Evolutionary conservation across 2,888 invertebrate species (phyloP).

Genomic region (Andrena bicolor): DNA sequence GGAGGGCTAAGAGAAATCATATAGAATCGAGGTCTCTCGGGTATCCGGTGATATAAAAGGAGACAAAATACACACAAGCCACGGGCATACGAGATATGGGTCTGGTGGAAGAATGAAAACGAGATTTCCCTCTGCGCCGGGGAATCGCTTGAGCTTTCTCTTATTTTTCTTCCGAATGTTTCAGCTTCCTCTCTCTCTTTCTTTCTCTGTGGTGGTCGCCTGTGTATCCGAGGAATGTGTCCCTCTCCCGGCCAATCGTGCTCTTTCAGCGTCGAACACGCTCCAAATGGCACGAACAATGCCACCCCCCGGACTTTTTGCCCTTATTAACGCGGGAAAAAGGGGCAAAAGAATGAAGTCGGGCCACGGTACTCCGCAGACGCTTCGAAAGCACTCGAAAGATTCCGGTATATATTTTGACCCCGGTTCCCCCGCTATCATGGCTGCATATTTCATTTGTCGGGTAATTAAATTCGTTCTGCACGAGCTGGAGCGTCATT

Average conservation of each 20-base stretch:
- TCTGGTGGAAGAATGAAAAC: slow-evolving; percentile 75
- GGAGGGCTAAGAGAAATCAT: slow-evolving; percentile 75
- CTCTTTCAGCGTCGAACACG: slow-evolving; percentile 50
- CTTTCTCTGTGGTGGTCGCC: background rate
- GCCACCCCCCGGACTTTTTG: slow-evolving; percentile 34
- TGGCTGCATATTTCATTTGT: slow-evolving; percentile 33
- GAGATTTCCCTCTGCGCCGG: slow-evolving; percentile 74
- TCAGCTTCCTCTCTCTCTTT: background rate
- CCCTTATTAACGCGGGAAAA: slow-evolving; percentile 30
- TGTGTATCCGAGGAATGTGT: slow-evolving; percentile 5
- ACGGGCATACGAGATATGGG: slow-evolving; percentile 69
- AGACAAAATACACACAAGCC: slow-evolving; percentile 77
- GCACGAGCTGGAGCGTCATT: slow-evolving; percentile 32
- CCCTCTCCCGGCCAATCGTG: slow-evolving; percentile 56
- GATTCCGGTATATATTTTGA: slow-evolving; percentile 7
- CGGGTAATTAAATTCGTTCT: slow-evolving; percentile 54
- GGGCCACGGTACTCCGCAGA: slow-evolving; percentile 4
- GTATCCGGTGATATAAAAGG: slow-evolving; percentile 78
- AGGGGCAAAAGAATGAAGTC: background rate
- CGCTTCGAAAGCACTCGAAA: slow-evolving; percentile 11
- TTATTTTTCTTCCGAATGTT: slow-evolving; percentile 69
- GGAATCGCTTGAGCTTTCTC: slow-evolving; percentile 65
- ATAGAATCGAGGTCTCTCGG: slow-evolving; percentile 78
- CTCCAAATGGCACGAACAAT: slow-evolving; percentile 57
- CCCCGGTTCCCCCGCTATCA: background rate